phyloP scores from a whole-genome alignment of 2,888 invertebrate species.

The Nephrotoma flavescens region DNA sequence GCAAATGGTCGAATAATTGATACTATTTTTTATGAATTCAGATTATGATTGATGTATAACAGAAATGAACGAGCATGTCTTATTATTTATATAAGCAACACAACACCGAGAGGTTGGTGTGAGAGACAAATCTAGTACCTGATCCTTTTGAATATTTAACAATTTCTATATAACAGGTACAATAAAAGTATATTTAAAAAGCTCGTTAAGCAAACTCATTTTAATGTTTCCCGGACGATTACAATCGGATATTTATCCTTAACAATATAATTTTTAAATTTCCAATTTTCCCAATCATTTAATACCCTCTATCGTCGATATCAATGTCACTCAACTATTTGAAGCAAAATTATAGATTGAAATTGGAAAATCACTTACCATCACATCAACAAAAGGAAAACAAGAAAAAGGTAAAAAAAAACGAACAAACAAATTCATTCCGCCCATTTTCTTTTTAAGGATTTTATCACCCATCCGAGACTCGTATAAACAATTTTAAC shows the following conservation, averaged over 20 bases:
- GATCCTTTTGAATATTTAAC: not conserved
- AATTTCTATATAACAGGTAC: not conserved
- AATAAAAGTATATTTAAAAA: not conserved
- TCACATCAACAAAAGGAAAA: not conserved
- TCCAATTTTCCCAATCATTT: not conserved
- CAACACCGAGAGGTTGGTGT: too few species aligned
- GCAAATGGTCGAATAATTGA: not conserved
- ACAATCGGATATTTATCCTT: not conserved
- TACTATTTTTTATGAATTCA: not conserved
- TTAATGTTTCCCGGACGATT: not conserved
- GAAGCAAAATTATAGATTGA: not conserved
- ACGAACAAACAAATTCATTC: not conserved
- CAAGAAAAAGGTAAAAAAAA: not conserved
- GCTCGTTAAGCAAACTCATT: not conserved
- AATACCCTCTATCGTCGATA: not conserved
- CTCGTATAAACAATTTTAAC: not conserved
- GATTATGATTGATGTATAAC: not conserved
- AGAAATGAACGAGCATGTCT: not conserved
- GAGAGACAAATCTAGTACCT: not conserved
- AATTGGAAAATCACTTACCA: not conserved
- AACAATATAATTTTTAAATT: not conserved
- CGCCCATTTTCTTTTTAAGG: not conserved
- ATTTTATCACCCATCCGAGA: not conserved
- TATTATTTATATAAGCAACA: not conserved
- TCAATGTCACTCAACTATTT: not conserved